Evolutionary conservation across 2,888 invertebrate species (phyloP).

Genomic region (Agrenia bidenticulata): DNA sequence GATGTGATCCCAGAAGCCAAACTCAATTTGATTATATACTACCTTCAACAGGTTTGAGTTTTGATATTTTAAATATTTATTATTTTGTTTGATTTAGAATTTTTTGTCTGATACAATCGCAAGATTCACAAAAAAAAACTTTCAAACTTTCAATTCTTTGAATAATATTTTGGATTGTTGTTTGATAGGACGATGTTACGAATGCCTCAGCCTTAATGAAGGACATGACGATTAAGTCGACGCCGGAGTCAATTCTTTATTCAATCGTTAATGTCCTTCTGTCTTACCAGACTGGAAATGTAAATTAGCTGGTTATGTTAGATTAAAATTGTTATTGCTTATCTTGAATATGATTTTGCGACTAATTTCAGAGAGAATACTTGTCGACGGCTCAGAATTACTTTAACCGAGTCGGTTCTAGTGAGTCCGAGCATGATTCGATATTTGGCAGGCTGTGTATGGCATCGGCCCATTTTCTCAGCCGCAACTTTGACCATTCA

Average conservation of each 20-base stretch:
- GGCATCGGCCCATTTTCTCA: conserved; percentile 94
- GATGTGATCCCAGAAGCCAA: conserved; percentile 96
- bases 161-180: background rate
- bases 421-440: conserved; percentile 95
- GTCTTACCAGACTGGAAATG: conserved; percentile 88
- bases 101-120: too few relatives aligned
- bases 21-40: conserved; percentile 91
- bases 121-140: background rate
- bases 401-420: conserved; percentile 93
- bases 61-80: too few relatives aligned
- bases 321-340: conserved; percentile 13
- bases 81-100: too few relatives aligned
- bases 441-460: conserved; percentile 96
- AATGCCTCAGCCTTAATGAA: conserved; percentile 88
- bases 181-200: conserved; percentile 69
- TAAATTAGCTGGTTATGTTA: conserved; percentile 58
- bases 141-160: too few relatives aligned
- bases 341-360: background rate
- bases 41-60: conserved; percentile 71
- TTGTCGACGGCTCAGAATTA: conserved; percentile 94
- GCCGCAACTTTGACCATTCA: conserved; percentile 93
- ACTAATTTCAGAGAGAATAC: conserved; percentile 74
- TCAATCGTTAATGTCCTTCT: conserved; percentile 92
- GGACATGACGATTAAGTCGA: conserved; percentile 87
- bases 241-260: conserved; percentile 93